Conservation (phyloP, 2,797 vertebrate species). For the Chelon labrosus region DNA sequence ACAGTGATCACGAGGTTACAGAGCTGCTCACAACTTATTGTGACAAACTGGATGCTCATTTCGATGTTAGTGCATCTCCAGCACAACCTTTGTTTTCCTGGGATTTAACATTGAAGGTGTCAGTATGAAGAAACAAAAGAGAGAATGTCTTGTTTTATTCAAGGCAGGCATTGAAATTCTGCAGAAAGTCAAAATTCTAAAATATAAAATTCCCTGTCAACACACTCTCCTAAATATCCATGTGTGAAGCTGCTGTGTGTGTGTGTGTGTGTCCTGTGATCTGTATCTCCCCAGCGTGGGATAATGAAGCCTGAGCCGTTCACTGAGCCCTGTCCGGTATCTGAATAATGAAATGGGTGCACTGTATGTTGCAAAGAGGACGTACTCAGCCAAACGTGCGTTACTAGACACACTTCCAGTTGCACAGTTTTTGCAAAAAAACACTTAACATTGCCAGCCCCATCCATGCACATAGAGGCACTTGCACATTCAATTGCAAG, state of each 20-base stretch:
- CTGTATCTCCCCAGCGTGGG: conserved; percentile 60
- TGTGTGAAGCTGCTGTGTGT: conserved; percentile 11
- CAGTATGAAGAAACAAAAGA: neutral
- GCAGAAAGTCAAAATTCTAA: conserved; percentile 30
- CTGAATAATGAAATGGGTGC: conserved; percentile 73
- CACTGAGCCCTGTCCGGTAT: conserved; percentile 74
- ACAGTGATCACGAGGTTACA: conserved; percentile 13
- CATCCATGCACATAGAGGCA: conserved; percentile 16
- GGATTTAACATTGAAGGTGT: neutral
- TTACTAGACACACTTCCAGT: conserved; percentile 6
- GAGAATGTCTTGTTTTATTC: conserved; percentile 14
- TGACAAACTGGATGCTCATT: conserved; percentile 9
- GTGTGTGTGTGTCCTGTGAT: conserved; percentile 53
- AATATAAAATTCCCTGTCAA: conserved; percentile 28
- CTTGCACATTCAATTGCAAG: conserved; percentile 34
- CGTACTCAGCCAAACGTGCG: conserved; percentile 14
- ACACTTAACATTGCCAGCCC: conserved; percentile 28
- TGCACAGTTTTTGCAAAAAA: conserved; percentile 42
- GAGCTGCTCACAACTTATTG: conserved; percentile 11
- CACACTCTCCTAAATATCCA: conserved; percentile 36
- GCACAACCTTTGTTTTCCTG: conserved; percentile 15
- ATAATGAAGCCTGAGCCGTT: conserved; percentile 76
- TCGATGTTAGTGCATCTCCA: neutral
- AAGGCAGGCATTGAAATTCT: conserved; percentile 16
- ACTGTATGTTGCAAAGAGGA: conserved; percentile 40